Percentiles rank a stretch among this genome's conserved stretches.
Evolutionary conservation across 2,888 invertebrate species (phyloP).

Genomic region (Protodeltote pygarga): DNA sequence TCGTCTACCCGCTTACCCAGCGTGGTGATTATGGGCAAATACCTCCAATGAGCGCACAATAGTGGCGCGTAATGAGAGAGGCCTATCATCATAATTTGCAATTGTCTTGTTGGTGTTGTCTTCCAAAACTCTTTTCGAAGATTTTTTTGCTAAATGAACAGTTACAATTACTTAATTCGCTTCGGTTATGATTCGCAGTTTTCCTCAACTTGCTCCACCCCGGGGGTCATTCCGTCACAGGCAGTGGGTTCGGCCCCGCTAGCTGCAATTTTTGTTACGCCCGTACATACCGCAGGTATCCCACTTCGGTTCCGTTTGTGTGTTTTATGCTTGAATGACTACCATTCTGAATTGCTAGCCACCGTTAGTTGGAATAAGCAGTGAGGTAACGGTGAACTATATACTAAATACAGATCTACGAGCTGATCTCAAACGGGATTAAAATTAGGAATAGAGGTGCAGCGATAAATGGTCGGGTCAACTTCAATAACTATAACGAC

Average conservation of each 20-base stretch:
- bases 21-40: no score
- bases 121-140: no score
- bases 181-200: not conserved
- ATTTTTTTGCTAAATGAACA: no score
- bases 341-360: constrained; percentile 27
- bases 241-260: constrained; percentile 60
- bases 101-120: no score
- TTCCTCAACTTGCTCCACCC: constrained; percentile 25
- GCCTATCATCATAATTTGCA: no score
- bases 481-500: no score
- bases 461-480: no score
- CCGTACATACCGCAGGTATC: constrained; percentile 51
- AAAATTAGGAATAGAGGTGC: no score
- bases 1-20: no score
- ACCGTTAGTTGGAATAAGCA: constrained; percentile 32
- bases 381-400: constrained; percentile 1
- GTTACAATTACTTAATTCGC: not conserved
- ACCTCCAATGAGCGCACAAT: no score
- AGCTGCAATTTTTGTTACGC: constrained; percentile 61
- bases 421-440: no score
- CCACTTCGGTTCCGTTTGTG: constrained; percentile 50
- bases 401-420: constrained; percentile 15
- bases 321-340: constrained; percentile 44
- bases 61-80: no score
- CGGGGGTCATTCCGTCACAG: constrained; percentile 67